Conservation (phyloP, 2,113 vertebrate species). For the Nipponia nippon region DNA sequence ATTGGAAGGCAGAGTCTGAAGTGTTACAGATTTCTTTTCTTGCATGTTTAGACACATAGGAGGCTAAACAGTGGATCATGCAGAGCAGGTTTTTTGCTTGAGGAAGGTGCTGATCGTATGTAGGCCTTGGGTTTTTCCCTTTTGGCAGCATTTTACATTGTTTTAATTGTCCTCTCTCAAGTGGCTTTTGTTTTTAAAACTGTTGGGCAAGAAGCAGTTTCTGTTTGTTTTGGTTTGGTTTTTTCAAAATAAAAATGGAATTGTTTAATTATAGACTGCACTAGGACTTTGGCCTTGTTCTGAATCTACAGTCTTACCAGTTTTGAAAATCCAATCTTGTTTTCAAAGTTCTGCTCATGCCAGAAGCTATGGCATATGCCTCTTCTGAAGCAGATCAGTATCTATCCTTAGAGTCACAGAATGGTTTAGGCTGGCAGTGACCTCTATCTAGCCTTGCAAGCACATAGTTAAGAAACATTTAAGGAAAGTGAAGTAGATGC, state of each 20-base stretch:
- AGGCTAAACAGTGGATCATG: neutral
- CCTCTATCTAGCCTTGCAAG: neutral
- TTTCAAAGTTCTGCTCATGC: neutral
- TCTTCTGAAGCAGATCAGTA: neutral
- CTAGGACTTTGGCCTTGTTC: neutral
- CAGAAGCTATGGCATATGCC: neutral
- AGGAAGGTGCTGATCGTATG: neutral
- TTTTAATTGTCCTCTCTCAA: slow-evolving; percentile 26
- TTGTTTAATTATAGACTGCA: slow-evolving; percentile 9
- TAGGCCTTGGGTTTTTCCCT: slow-evolving; percentile 27
- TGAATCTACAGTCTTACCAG: neutral
- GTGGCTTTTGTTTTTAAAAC: slow-evolving; percentile 42
- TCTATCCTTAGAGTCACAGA: neutral
- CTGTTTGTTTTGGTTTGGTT: neutral
- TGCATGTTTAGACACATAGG: neutral
- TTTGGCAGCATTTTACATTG: neutral
- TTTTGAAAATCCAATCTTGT: neutral
- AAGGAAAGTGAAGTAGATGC: neutral
- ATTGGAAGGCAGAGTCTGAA: neutral
- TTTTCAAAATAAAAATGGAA: neutral
- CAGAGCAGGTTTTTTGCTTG: slow-evolving; percentile 10
- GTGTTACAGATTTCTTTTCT: neutral
- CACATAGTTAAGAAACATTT: neutral
- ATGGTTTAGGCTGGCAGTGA: neutral
- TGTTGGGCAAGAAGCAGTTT: slow-evolving; percentile 24